Evolutionary conservation across 2,797 vertebrate species (phyloP), one percentile per base, ranked within the genome.

Genomic region (Tenualosa thibaudeaui): DNA sequence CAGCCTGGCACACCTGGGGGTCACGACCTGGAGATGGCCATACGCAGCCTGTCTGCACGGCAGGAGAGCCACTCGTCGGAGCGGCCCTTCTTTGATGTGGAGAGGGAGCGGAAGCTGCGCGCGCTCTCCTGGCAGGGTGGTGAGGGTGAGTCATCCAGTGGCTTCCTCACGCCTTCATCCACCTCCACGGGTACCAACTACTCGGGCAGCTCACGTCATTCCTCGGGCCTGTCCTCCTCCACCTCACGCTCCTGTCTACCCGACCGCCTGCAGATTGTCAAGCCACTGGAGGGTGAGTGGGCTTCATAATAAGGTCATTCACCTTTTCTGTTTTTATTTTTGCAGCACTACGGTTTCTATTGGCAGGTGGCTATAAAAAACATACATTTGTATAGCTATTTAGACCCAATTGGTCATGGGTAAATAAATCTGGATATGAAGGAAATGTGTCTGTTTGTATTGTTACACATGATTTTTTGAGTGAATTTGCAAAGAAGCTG

Each of bases 221-320:
- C 95, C 0, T 97, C 97, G 8, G 40, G 90, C 82, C 90, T 94
- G 81, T 96, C 96, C 0, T 91, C 95, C 0, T 89, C 96, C 54
- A 56, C 54, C 68, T 97, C 97, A n/a, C 94, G 96, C 84, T 93
- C 94, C 15, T 94, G 94, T 91, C 93, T 97, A 86, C 97, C 95
- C 0, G 97, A 97, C 88, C 96, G 98, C 46, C 95, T 98, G 90
- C 97, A 97, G 94, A 97, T 97, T 0, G 90, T 98, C 86, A 97
- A 98, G 91, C 97, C 96, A 0, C 91, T 98, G 93, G 97, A 97
- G 95, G 96, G 96, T 97, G 91, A 95, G 94, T 65, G 17, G 56
- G 15, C 51, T 15, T 53, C 10, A 53, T 15, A 15, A 53, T 2
- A 46, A 7, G 46, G 46, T 46, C 46, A 46, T 46, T 46, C 46